Evolutionary conservation across 2,797 vertebrate genomes (phyloP), one percentile per base, ranked within the genome.

Genomic region (Cygnus olor): DNA sequence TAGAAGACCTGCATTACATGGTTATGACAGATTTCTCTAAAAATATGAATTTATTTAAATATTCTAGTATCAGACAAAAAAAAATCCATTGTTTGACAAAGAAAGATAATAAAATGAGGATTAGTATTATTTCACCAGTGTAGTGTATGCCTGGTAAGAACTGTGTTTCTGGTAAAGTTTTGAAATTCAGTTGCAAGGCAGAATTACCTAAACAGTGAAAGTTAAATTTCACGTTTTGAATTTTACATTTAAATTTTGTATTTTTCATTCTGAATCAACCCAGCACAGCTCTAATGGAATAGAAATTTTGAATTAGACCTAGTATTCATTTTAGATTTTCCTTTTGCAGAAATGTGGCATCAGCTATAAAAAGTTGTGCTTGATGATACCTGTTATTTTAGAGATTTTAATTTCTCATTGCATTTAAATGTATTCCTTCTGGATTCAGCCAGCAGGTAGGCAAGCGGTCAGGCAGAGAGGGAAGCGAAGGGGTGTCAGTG

Each of bases 1-100:
- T 40, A 38, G 19, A 93, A 79, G 80, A 79, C 15, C 69, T 61
- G 45, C 24, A 56, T 96, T 90, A 88, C 77, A 80, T 64, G 80
- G 88, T 85, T 86, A 91, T 83, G 86, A 90, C 70, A 89, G 83
- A 94, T 81, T 82, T 84, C 76, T 87, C 56, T 91, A 92, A 93
- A 77, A 54, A 51, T 83, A 82, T 93, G 4, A 20, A 80, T 89
- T 95, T 96, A 92, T 95, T 96, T 85, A 84, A 88, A 7, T 47
- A 72, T 82, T 82, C 70, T 47, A 60, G 89, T 86, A 85, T 88
- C 72, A 96, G 88, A 96, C 20, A 36, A 24, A 97, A 95, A 24
- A 97, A 95, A 93, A 88, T 84, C 82, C 93, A 84, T 94, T 96
- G 96, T 96, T 84, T 45, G 51, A 69, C 85, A 93, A 63, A 57